phyloP scores from a whole-genome alignment of 2,888 invertebrate species.

The Byasa hedistus region DNA sequence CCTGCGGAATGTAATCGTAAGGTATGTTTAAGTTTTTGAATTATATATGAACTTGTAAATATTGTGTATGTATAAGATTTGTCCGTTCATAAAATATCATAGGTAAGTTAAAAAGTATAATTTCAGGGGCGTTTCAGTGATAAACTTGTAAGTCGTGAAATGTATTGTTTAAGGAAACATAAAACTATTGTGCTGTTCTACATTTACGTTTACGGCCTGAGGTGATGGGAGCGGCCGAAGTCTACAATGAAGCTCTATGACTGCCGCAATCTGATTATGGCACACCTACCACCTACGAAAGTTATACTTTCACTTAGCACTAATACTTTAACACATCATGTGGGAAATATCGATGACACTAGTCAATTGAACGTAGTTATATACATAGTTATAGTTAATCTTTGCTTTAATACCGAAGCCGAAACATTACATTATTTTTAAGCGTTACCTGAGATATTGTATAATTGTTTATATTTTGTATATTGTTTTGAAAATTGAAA shows the following conservation, averaged over 20 bases:
- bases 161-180: conserved; percentile 15
- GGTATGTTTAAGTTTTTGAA: conserved; percentile 49
- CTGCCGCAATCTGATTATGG: conserved; percentile 78
- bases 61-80: not conserved
- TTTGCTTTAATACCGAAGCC: no score
- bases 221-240: conserved; percentile 67
- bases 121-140: conserved; percentile 12
- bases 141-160: conserved; percentile 4
- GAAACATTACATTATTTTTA: not conserved
- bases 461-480: no score
- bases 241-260: conserved; percentile 70
- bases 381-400: not conserved
- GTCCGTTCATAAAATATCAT: not conserved
- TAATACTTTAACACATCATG: conserved; percentile 18
- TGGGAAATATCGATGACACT: conserved; percentile 1
- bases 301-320: conserved; percentile 34
- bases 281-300: conserved; percentile 63
- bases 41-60: conserved; percentile 20
- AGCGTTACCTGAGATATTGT: not conserved
- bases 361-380: conserved; percentile 1
- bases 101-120: not conserved
- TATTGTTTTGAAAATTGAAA: no score
- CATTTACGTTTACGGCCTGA: conserved; percentile 33
- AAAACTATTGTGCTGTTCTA: conserved; percentile 28
- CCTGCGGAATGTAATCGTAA: conserved; percentile 75